These are phyloP conservation scores for Dromaius novaehollandiae DNA, from an alignment of 2,113 vertebrate genomes.

Conservation along the genomic window DNA sequence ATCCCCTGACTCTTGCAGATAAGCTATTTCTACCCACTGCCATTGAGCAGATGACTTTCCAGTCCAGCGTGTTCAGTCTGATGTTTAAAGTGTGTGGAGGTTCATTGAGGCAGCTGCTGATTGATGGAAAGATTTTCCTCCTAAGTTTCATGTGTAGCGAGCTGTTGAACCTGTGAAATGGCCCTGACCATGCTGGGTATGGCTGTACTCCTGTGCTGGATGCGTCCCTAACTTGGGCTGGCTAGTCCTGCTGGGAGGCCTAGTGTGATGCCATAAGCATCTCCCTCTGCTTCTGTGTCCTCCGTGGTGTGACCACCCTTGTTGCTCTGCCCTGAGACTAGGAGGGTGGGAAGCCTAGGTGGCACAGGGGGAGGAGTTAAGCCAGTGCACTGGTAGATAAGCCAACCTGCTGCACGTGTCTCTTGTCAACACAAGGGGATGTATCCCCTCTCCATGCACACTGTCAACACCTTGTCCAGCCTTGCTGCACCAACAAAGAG, in stretches of 20 bases:
- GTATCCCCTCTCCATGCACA: too few species aligned
- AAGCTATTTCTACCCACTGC: background rate
- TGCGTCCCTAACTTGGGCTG: background rate
- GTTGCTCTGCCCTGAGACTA: background rate
- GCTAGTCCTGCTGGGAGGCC: background rate
- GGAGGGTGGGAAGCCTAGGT: too few species aligned
- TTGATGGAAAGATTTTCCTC: background rate
- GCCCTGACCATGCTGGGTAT: rapidly evolving
- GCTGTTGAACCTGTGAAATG: background rate
- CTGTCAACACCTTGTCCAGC: too few species aligned
- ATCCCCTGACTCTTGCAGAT: background rate
- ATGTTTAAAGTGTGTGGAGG: background rate
- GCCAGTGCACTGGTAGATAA: too few species aligned
- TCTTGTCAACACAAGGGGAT: background rate
- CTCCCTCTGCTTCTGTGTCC: background rate
- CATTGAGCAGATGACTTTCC: background rate
- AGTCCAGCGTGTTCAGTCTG: background rate
- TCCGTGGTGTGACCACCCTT: background rate
- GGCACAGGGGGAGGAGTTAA: too few species aligned
- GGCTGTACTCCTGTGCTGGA: background rate
- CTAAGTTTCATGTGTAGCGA: background rate
- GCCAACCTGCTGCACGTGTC: background rate
- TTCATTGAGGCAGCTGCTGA: background rate
- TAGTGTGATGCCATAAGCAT: background rate
- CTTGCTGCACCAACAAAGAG: too few species aligned